Evolutionary conservation across 2,888 invertebrate species (phyloP).

Genomic region (Drosophila nigritarsus): DNA sequence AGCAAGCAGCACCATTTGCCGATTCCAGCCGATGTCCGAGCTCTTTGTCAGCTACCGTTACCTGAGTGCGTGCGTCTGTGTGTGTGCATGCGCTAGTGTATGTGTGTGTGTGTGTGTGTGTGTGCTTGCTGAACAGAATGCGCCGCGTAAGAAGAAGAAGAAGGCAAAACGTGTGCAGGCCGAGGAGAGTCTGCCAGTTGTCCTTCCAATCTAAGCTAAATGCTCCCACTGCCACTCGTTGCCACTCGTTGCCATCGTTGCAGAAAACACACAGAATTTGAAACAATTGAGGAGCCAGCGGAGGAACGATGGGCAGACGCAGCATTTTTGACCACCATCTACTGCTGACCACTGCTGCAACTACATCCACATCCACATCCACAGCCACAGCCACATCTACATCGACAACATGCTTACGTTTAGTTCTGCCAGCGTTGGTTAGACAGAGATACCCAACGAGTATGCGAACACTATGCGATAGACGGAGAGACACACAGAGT

Average conservation of each 20-base stretch:
- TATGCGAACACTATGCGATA: constrained; percentile 6
- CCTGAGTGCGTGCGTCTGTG: constrained; percentile 42
- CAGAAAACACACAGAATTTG: constrained; percentile 75
- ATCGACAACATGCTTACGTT: constrained; percentile 55
- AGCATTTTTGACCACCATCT: constrained; percentile 81
- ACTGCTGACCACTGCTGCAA: constrained; percentile 77
- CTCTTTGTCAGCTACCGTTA: constrained; percentile 73
- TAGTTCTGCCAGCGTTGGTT: constrained; percentile 38
- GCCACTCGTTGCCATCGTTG: constrained; percentile 38
- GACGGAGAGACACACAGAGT: constrained; percentile 43
- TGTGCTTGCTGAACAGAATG: constrained; percentile 57
- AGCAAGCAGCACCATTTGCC: constrained; percentile 35
- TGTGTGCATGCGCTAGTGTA: constrained; percentile 10
- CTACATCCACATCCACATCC: constrained; percentile 60
- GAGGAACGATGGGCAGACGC: constrained; percentile 68
- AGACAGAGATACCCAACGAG: constrained; percentile 45
- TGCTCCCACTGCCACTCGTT: constrained; percentile 60
- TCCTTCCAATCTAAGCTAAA: constrained; percentile 81
- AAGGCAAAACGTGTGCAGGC: constrained; percentile 67
- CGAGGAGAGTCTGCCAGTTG: constrained; percentile 68
- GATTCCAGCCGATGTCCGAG: constrained; percentile 63
- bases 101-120: constrained; percentile 22
- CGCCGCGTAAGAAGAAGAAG: constrained; percentile 80
- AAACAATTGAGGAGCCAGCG: constrained; percentile 77
- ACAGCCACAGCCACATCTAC: constrained; percentile 47